Percentiles rank a stretch among this genome's conserved stretches.
Conservation (phyloP, 2,113 vertebrate genomes). For the Mustelus asterias region DNA sequence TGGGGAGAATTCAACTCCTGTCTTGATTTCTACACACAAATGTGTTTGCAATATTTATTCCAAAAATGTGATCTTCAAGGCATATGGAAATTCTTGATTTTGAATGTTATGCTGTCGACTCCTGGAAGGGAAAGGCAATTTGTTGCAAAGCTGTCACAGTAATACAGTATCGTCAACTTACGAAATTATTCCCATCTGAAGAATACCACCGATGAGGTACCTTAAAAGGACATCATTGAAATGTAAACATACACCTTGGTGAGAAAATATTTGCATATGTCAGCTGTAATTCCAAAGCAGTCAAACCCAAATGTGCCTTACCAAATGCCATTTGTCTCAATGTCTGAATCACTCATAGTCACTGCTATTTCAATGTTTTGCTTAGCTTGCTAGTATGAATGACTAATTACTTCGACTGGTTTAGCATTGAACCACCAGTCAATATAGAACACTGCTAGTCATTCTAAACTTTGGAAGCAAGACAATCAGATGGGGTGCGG, state of each 20-base stretch:
- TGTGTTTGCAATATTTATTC: not conserved
- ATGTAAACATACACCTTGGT: not conserved
- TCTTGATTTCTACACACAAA: not conserved
- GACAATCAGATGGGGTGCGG: not conserved
- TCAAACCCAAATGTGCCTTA: not conserved
- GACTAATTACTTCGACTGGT: not conserved
- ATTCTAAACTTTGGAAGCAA: not conserved
- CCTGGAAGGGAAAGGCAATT: not conserved
- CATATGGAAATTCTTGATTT: not conserved
- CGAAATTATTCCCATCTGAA: constrained; percentile 2
- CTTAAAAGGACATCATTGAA: not conserved
- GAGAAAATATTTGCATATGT: constrained; percentile 10
- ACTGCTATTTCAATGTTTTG: not conserved
- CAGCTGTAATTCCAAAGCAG: not conserved
- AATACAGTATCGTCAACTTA: not conserved
- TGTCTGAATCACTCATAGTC: not conserved
- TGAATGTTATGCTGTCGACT: not conserved
- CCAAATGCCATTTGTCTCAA: not conserved
- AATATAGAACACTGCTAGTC: not conserved
- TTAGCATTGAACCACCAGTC: not conserved
- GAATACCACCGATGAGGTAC: not conserved
- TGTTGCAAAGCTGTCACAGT: constrained; percentile 7
- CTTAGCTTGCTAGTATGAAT: not conserved
- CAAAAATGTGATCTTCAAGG: not conserved
- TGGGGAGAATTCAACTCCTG: not conserved